Conservation (phyloP, 2,113 vertebrate genomes). For the Ginglymostoma cirratum region DNA sequence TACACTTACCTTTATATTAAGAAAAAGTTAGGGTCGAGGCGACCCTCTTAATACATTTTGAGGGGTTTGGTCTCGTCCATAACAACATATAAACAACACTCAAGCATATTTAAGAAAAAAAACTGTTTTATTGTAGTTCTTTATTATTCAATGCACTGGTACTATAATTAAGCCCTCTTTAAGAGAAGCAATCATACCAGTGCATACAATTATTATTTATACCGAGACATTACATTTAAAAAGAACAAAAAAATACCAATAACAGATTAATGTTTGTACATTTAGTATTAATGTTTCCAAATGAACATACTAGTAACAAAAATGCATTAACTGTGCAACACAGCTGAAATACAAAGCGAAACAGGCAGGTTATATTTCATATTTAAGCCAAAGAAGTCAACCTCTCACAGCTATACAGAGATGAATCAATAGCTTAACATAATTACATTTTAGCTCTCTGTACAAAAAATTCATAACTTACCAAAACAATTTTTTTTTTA, state of each 20-base stretch:
- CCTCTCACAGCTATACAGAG: slow-evolving; percentile 67
- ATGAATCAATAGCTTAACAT: slow-evolving; percentile 65
- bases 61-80: too few species aligned
- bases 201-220: slow-evolving; percentile 83
- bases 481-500: slow-evolving; percentile 58
- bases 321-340: slow-evolving; percentile 75
- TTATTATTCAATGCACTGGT: slow-evolving; percentile 70
- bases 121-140: slow-evolving; percentile 68
- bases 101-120: slow-evolving; percentile 65
- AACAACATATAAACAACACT: not conserved
- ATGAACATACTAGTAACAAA: slow-evolving; percentile 81
- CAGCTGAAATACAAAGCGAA: slow-evolving; percentile 75
- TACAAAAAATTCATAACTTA: slow-evolving; percentile 65
- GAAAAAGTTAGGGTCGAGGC: too few species aligned
- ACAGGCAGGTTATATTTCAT: slow-evolving; percentile 71
- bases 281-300: slow-evolving; percentile 78
- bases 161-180: slow-evolving; percentile 68
- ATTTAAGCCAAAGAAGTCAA: slow-evolving; percentile 63
- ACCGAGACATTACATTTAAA: slow-evolving; percentile 87
- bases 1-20: too few species aligned
- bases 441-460: slow-evolving; percentile 67
- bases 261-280: slow-evolving; percentile 80
- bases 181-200: slow-evolving; percentile 63
- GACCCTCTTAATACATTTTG: too few species aligned
- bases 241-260: slow-evolving; percentile 74